A percentile compares a stretch with the other conserved stretches of the same genome.
Conservation (phyloP, 2,113 vertebrate species). For the Pelecanus crispus region DNA sequence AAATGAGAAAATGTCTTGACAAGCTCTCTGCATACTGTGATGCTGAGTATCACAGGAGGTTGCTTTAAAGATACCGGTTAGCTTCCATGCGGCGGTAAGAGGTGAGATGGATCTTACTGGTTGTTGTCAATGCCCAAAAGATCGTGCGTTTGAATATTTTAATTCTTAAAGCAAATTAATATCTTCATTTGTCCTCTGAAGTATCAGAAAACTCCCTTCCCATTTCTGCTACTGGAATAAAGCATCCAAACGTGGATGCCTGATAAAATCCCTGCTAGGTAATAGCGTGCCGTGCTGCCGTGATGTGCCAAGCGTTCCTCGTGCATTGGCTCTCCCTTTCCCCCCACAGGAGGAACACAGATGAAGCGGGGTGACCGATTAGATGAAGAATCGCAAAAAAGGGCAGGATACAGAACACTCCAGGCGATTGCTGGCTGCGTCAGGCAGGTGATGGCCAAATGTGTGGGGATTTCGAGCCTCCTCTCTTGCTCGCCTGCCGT, state of each 20-base stretch:
- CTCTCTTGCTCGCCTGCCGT: not conserved
- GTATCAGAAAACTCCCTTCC: not conserved
- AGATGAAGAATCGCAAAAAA: not conserved
- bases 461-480: rapidly evolving
- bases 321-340: not conserved
- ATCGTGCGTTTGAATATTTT: not conserved
- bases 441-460: not conserved
- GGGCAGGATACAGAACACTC: rapidly evolving
- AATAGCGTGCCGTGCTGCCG: not conserved
- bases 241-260: not conserved
- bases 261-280: not conserved
- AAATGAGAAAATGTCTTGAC: not conserved
- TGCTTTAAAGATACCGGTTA: not conserved
- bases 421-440: not conserved
- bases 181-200: not conserved
- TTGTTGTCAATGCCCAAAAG: not conserved
- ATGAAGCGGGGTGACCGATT: rapidly evolving
- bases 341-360: rapidly evolving
- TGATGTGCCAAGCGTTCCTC: not conserved
- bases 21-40: rapidly evolving
- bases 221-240: not conserved
- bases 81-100: rapidly evolving
- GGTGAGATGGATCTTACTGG: not conserved
- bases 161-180: not conserved
- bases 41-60: rapidly evolving